These are phyloP conservation scores for Ichneumon xanthorius DNA, from an alignment of 2,888 invertebrate genomes.

Conservation along the genomic window DNA sequence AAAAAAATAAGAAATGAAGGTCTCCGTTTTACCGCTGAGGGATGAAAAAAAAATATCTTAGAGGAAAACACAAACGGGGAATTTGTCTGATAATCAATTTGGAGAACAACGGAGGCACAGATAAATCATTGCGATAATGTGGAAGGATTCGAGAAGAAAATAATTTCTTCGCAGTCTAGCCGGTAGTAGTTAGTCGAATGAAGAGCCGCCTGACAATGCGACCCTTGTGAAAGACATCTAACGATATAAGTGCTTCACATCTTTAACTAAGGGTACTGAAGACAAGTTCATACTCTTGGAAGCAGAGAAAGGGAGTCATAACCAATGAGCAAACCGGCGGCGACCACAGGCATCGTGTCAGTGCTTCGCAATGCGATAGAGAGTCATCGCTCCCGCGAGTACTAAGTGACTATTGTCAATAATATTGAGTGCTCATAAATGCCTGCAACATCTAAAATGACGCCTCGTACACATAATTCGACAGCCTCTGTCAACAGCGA, in stretches of 20 bases:
- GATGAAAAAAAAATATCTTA: neutral
- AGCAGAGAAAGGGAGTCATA: neutral
- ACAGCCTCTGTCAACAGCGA: neutral
- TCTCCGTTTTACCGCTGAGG: no score
- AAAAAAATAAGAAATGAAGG: no score
- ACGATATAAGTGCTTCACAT: conserved; percentile 28
- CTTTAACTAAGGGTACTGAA: neutral
- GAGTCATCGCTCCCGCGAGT: conserved; percentile 31
- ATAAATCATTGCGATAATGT: neutral
- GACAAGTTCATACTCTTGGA: neutral
- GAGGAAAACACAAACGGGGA: neutral
- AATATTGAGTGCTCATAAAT: conserved; percentile 40
- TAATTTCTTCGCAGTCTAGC: conserved; percentile 13
- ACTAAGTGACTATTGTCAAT: conserved; percentile 2
- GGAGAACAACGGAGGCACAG: conserved; percentile 27
- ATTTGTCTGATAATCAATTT: conserved; percentile 12
- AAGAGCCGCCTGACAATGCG: conserved; percentile 19
- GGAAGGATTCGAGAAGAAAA: neutral
- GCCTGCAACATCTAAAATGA: neutral
- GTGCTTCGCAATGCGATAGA: conserved; percentile 5
- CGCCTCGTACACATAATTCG: neutral
- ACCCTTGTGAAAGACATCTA: conserved; percentile 28
- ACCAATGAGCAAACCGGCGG: conserved; percentile 12
- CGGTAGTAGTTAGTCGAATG: neutral
- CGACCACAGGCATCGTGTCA: conserved; percentile 15